phyloP scores from a whole-genome alignment of 2,888 invertebrate species.

The Sicus ferrugineus region DNA sequence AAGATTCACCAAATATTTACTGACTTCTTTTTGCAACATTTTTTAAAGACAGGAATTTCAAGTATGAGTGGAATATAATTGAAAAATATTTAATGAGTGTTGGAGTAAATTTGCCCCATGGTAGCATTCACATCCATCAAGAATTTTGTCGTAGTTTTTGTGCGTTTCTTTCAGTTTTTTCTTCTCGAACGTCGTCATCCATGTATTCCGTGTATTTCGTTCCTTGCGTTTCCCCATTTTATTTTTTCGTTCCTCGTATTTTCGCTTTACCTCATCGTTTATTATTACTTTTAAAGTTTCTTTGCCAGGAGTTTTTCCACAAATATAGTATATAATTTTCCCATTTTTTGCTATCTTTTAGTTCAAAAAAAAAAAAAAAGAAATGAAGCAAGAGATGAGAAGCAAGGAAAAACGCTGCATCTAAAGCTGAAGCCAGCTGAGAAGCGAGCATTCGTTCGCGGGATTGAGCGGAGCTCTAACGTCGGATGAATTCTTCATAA shows the following conservation, averaged over 20 bases:
- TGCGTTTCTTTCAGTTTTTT: conserved; percentile 5
- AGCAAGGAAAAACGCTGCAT: conserved; percentile 28
- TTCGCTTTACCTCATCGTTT: neutral
- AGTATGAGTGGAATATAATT: no score
- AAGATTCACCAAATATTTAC: no score
- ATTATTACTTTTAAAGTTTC: conserved; percentile 33
- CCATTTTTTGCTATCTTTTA: conserved; percentile 45
- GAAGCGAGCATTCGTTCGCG: no score
- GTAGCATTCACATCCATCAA: conserved; percentile 21
- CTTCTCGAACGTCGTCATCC: no score
- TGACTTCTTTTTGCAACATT: no score
- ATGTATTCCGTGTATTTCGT: no score
- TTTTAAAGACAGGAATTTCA: no score
- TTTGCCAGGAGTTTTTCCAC: conserved; percentile 32
- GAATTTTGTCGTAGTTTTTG: conserved; percentile 26
- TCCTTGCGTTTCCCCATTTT: no score
- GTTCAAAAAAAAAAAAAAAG: conserved; percentile 24
- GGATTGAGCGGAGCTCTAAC: neutral
- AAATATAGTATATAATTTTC: conserved; percentile 43
- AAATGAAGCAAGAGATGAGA: neutral
- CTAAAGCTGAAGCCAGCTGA: conserved; percentile 28
- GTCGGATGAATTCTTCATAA: conserved; percentile 26
- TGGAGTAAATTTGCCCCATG: neutral
- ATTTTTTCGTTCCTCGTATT: neutral
- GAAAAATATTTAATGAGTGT: neutral